These are phyloP conservation scores for Oceanites oceanicus DNA, from an alignment of 2,113 vertebrate species.

Conservation along the genomic window DNA sequence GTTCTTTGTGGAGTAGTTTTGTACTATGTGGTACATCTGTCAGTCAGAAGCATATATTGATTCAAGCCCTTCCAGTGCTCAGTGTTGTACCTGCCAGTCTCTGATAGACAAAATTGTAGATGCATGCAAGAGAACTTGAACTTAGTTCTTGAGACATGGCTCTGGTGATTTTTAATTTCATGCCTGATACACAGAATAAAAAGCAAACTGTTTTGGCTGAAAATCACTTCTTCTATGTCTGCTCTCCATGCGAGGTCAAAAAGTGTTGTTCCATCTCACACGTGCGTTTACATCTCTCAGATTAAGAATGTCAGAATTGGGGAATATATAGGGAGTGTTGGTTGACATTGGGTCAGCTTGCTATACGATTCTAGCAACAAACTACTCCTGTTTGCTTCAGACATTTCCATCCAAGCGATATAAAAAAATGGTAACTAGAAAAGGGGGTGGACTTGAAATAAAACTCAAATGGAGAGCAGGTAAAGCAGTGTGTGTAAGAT, in stretches of 20 bases:
- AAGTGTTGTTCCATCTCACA: background rate
- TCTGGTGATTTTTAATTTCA: conserved; percentile 62
- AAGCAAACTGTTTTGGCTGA: conserved; percentile 1
- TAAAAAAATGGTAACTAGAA: background rate
- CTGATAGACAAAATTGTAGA: background rate
- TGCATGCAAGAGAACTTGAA: conserved; percentile 15
- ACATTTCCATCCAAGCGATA: background rate
- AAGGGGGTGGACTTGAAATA: background rate
- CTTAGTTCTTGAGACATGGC: conserved; percentile 4
- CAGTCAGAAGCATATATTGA: background rate
- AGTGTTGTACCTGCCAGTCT: background rate
- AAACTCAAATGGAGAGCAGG: background rate
- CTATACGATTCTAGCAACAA: background rate
- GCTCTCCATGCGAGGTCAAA: background rate
- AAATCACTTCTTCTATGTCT: background rate
- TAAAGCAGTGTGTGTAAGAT: background rate
- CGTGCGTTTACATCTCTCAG: background rate
- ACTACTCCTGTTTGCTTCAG: background rate
- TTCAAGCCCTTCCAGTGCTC: background rate
- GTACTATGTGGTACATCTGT: background rate
- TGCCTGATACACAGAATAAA: conserved; percentile 20
- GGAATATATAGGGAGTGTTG: background rate
- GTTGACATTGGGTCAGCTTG: background rate
- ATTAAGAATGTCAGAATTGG: background rate
- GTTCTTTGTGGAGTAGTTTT: background rate